phyloP scores from a whole-genome alignment of 1,140 invertebrate species.

The Brachionus asplanchnoidis region DNA sequence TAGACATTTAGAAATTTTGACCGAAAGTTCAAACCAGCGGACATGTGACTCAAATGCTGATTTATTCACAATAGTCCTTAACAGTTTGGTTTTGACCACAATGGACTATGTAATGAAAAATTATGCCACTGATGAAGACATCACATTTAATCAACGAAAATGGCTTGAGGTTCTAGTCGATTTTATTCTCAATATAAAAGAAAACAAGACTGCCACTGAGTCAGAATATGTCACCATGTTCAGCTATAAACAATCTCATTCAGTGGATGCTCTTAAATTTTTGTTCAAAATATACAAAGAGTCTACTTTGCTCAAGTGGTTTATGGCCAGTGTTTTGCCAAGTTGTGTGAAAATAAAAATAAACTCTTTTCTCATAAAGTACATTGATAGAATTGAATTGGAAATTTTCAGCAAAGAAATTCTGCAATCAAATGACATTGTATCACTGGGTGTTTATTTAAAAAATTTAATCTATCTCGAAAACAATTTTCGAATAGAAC shows the following conservation, averaged over 20 bases:
- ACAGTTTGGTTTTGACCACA: background rate
- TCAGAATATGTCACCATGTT: constrained; percentile 8
- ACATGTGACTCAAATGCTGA: background rate
- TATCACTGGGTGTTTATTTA: background rate
- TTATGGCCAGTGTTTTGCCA: background rate
- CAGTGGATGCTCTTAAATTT: background rate
- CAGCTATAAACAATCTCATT: background rate
- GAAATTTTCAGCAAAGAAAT: background rate
- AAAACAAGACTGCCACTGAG: constrained; percentile 26
- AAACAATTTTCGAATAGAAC: background rate
- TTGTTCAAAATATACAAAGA: background rate
- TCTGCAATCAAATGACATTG: background rate
- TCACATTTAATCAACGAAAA: background rate
- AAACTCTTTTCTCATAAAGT: constrained; percentile 4
- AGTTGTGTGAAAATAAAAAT: constrained; percentile 16
- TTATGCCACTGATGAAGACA: background rate
- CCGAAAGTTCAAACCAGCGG: background rate
- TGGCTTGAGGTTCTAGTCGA: constrained; percentile 14
- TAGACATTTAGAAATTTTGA: constrained; percentile 3
- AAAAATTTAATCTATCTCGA: background rate
- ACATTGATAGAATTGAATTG: background rate
- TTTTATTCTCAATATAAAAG: constrained; percentile 31
- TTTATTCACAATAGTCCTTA: constrained; percentile 3
- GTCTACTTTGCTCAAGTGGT: background rate
- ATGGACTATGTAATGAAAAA: background rate